These are phyloP conservation scores for Chiloscyllium plagiosum DNA, from an alignment of 2,113 vertebrate genomes.

Conservation along the genomic window DNA sequence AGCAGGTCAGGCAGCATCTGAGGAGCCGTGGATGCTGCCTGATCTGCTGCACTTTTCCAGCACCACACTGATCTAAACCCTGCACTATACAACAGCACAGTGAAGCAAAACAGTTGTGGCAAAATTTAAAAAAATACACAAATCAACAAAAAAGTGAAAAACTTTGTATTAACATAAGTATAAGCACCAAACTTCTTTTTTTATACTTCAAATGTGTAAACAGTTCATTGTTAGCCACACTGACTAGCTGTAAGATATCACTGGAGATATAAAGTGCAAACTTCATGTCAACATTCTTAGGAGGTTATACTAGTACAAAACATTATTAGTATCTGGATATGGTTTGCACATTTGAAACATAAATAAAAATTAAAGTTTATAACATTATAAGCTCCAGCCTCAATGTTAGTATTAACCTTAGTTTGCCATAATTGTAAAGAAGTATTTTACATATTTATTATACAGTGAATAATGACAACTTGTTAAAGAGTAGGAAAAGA, in stretches of 20 bases:
- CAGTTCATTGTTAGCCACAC: constrained; percentile 16
- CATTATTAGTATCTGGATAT: constrained; percentile 1
- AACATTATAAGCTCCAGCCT: constrained; percentile 18
- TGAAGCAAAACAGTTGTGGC: neutral
- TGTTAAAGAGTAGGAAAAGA: neutral
- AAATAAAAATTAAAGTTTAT: constrained; percentile 23
- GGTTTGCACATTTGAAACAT: constrained; percentile 25
- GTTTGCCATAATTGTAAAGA: neutral
- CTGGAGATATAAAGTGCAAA: constrained; percentile 27
- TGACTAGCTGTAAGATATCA: neutral
- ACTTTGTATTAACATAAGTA: constrained; percentile 20
- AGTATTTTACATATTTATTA: neutral
- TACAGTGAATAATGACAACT: neutral
- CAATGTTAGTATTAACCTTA: neutral
- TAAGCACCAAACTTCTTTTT: constrained; percentile 27
- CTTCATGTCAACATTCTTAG: constrained; percentile 24
- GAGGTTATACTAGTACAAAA: constrained; percentile 6
- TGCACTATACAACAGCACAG: constrained; percentile 23
- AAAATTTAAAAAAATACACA: neutral
- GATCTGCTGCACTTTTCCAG: too few relatives aligned
- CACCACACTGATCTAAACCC: too few relatives aligned
- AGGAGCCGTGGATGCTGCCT: too few relatives aligned
- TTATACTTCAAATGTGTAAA: constrained; percentile 31
- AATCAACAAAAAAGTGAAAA: neutral
- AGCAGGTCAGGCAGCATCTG: too few relatives aligned